Base-by-base conservation (phyloP, 1,140 invertebrate genomes). In the Chelonus insularis region DNA sequence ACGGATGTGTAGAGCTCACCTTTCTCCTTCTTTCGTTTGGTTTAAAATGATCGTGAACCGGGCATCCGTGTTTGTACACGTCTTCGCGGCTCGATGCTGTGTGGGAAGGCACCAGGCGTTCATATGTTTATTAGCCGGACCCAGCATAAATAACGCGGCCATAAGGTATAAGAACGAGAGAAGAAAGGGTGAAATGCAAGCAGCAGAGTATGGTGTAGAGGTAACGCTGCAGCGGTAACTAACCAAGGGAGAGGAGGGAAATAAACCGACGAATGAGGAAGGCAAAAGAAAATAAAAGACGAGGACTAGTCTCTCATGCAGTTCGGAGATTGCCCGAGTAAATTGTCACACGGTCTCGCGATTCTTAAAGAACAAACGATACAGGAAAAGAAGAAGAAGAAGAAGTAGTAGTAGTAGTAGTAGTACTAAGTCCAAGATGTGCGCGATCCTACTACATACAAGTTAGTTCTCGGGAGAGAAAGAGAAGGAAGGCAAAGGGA, bases 111-210 rank as follows among this genome's bases (percentile, higher is more conserved):
- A 76, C n/a, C 73, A 71, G 73, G 74, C 77, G 78, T 79, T 80
- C 78, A 81, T 80, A 80, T 81, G 78, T 80, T 81, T 81, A 81
- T 81, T 81, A 80, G 79, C 76, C 73, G 67, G 76, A 80, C 74
- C 76, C 71, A 68, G 77, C 77, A 81, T 80, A 80, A 81, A 80
- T 81, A 80, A 80, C 75, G 71, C 73, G 69, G 72, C 76, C 74
- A 79, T 80, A 78, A 78, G 76, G 72, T 72, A 55, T 55, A 55
- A 34, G 29, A 55, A 23, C 51, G 20, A 37, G 59, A 51, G 45
- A 56, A 64, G 57, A 51, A 39, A 59, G 34, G 45, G 43, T 55
- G 52, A 55, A 55, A 55, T 39, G 18, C 32, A 55, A 14, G 52
- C 34, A 16, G 20, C 8, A 52, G n/a, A 18, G 50, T 50, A 23